Percentiles rank a stretch among this genome's conserved stretches.
Evolutionary conservation across 2,888 invertebrate genomes (phyloP).

Genomic region (Andrena haemorrhoa): DNA sequence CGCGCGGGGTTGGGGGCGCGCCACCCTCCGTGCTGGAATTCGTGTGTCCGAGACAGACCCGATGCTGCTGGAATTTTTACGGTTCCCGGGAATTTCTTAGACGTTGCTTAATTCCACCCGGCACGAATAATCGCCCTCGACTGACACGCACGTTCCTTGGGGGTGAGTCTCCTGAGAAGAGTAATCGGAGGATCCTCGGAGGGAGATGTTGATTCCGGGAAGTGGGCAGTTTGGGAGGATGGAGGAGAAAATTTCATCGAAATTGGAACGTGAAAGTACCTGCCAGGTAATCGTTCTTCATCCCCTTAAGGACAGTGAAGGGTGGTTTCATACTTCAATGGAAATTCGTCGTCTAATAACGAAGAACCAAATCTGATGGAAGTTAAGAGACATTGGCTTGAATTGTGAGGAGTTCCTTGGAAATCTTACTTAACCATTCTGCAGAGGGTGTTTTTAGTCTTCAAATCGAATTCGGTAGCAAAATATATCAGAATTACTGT

Average conservation of each 20-base stretch:
- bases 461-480: too few relatives aligned
- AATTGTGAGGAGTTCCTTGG: background rate
- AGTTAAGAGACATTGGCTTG: background rate
- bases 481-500: too few relatives aligned
- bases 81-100: background rate
- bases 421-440: too few relatives aligned
- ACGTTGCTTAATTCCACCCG: constrained; percentile 26
- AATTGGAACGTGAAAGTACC: too few relatives aligned
- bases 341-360: too few relatives aligned
- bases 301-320: too few relatives aligned
- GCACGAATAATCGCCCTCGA: constrained; percentile 16
- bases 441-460: too few relatives aligned
- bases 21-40: background rate
- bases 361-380: background rate
- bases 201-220: background rate
- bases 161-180: background rate
- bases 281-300: too few relatives aligned
- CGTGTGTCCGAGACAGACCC: background rate
- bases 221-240: background rate
- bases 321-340: too few relatives aligned
- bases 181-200: constrained; percentile 16
- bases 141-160: background rate
- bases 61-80: constrained; percentile 33
- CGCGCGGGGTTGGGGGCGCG: constrained; percentile 14
- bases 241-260: background rate